Base-by-base conservation (phyloP, 2,888 invertebrate genomes). In the Lasioglossum zephyrum region DNA sequence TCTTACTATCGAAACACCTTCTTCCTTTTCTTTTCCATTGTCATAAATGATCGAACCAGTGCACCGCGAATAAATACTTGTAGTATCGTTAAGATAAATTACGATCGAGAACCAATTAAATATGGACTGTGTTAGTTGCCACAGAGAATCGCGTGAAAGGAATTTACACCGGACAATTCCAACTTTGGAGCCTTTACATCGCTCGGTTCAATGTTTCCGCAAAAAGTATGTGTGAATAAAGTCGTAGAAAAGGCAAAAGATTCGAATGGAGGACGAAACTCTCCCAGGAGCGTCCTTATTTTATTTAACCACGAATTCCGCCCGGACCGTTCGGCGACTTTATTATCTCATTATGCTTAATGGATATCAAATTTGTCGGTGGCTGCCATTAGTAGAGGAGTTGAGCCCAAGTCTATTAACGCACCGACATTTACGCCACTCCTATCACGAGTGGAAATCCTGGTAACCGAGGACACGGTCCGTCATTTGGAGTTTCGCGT, bases 311-410 rank as follows among this genome's bases (percentile, higher is more conserved):
- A 73, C 76, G 76, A 79, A 81, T 81, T 69, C 76, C 79, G 41
- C 77, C 18, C 31, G 73, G 72, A 13, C 79, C 73, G 70, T 77
- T 77, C 85, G 81, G 63, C 70, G 66, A 79, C 84, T 79, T 84
- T 84, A 86, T 84, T 84, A 86, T 86, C 85, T 84, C 82, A 81
- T 84, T 86, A 86, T 75, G 74, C 77, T 84, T 85, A 85, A 87
- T 87, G 87, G 82, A 85, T 82, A 85, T 85, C 87, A 87, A 87
- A 85, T 85, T 85, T 82, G 84, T 82, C 82, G 79, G 82, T 85
- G 85, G 13, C 72, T 26, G 85, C 82, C 79, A 85, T 82, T 85
- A 79, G 82, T 16, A 47, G 79, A 75, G 77, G 70, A 82, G 77
- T 82, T 79, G 75, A 75, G 77, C 86, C 69, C 82, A 69, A 80